Percentiles rank a stretch among this genome's conserved stretches.
These are phyloP conservation scores for Lophotis ruficrista DNA, from an alignment of 2,113 vertebrate genomes.

Conservation along the genomic window DNA sequence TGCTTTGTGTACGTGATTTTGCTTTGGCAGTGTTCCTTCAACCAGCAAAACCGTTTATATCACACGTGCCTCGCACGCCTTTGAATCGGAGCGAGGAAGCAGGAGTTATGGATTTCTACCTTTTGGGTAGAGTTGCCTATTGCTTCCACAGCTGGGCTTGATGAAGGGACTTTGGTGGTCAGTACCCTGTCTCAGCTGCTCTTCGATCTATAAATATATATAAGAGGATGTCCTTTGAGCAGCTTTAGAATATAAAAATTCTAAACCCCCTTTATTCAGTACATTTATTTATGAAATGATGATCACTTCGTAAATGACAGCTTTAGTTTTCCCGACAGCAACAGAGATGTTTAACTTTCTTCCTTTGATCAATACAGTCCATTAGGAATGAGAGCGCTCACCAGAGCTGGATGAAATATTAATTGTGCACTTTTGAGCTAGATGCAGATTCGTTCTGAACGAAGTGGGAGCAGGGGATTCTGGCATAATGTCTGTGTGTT, in stretches of 20 bases:
- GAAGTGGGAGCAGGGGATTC: not conserved
- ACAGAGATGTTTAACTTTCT: constrained; percentile 46
- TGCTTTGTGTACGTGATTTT: rapidly evolving
- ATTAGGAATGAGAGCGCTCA: constrained; percentile 64
- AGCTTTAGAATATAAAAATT: not conserved
- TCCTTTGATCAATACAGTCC: constrained; percentile 71
- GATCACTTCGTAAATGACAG: constrained; percentile 15
- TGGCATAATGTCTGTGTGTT: not conserved
- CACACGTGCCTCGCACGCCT: not conserved
- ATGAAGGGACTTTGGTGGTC: not conserved
- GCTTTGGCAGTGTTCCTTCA: rapidly evolving
- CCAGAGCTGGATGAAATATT: constrained; percentile 72
- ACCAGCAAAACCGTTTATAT: not conserved
- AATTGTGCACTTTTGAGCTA: constrained; percentile 62
- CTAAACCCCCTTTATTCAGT: not conserved
- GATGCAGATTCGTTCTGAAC: constrained; percentile 46
- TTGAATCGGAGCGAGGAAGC: not conserved
- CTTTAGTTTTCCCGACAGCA: constrained; percentile 59
- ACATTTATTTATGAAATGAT: not conserved
- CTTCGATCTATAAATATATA: not conserved
- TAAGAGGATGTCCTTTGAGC: not conserved
- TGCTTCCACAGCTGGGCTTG: not conserved
- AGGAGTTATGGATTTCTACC: not conserved
- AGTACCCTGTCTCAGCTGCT: not conserved
- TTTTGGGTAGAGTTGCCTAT: not conserved